Evolutionary conservation across 2,797 vertebrate species (phyloP).

Genomic region (Eurystomus glaucurus): DNA sequence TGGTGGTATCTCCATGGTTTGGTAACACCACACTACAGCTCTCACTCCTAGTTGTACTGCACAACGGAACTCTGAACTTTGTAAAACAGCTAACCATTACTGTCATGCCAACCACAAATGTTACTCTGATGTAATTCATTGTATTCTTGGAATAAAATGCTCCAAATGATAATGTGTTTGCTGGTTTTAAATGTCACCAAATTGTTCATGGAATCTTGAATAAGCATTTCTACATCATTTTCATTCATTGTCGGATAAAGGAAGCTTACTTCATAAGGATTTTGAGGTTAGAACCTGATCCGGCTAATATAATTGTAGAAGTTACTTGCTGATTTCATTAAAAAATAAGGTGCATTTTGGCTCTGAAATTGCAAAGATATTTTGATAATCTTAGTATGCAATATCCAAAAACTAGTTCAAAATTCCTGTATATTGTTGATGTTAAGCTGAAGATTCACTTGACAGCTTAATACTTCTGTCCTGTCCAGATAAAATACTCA

Average conservation of each 20-base stretch:
- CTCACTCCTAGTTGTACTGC: neutral
- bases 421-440: neutral
- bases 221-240: neutral
- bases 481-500: neutral
- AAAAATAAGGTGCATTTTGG: neutral
- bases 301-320: neutral
- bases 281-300: neutral
- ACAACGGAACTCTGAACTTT: neutral
- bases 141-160: neutral
- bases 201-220: neutral
- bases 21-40: neutral
- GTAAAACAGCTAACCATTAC: neutral
- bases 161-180: neutral
- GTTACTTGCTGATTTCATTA: neutral
- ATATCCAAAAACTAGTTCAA: neutral
- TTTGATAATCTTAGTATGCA: neutral
- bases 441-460: neutral
- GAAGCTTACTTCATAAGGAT: neutral
- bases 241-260: neutral
- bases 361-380: neutral
- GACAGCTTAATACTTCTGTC: neutral
- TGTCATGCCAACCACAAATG: neutral
- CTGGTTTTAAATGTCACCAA: conserved; percentile 12
- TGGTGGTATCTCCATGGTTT: neutral
- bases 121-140: neutral